A percentile compares a stretch with the other conserved stretches of the same genome.
These are phyloP conservation scores for Scaptomyza flava DNA, from an alignment of 2,888 invertebrate genomes.

Conservation along the genomic window DNA sequence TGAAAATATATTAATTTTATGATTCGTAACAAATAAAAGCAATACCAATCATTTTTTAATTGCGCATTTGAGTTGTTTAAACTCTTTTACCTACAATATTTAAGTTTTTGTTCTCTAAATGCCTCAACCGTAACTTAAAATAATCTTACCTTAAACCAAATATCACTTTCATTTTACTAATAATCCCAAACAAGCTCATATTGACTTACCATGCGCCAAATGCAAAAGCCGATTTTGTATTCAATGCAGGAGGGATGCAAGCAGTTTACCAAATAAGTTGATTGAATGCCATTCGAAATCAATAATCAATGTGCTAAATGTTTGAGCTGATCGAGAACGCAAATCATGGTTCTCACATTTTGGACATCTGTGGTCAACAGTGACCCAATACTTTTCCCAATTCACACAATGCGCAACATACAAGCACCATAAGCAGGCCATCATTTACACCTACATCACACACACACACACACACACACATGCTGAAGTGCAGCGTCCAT, in stretches of 20 bases:
- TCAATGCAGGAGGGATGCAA: background rate
- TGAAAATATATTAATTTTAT: too few relatives aligned
- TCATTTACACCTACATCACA: slow-evolving; percentile 63
- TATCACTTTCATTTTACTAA: too few relatives aligned
- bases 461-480: slow-evolving; percentile 13
- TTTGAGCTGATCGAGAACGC: slow-evolving; percentile 5
- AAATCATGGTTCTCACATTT: slow-evolving; percentile 13
- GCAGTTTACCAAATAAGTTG: slow-evolving; percentile 17
- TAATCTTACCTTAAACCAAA: background rate
- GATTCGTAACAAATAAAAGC: too few relatives aligned
- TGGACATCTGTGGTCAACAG: slow-evolving; percentile 1
- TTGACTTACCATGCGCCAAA: background rate
- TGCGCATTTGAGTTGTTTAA: too few relatives aligned
- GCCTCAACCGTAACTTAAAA: background rate
- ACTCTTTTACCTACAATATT: too few relatives aligned
- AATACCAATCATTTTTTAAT: too few relatives aligned
- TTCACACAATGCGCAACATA: slow-evolving; percentile 43
- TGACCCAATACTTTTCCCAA: slow-evolving; percentile 11
- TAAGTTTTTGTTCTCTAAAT: too few relatives aligned
- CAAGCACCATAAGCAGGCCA: slow-evolving; percentile 48
- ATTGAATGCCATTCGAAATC: slow-evolving; percentile 31
- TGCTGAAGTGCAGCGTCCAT: slow-evolving; percentile 33
- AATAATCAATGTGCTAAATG: slow-evolving; percentile 9
- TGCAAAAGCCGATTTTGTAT: slow-evolving; percentile 10
- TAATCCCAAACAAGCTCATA: background rate